These are phyloP conservation scores for Pheosia gnoma DNA, from an alignment of 2,888 invertebrate genomes.

Conservation along the genomic window DNA sequence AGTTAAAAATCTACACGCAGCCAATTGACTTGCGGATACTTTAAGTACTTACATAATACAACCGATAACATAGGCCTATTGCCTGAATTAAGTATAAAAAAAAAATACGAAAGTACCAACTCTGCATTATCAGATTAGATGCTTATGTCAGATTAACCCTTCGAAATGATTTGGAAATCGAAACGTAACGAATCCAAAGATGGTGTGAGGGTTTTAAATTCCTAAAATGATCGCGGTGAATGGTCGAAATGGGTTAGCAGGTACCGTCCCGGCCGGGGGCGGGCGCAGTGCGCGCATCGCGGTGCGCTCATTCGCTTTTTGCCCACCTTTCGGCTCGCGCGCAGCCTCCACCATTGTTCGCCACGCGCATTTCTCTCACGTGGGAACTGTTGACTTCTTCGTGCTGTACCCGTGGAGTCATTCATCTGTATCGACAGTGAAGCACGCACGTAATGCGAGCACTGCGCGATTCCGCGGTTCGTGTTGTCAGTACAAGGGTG, in stretches of 20 bases:
- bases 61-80: too few relatives aligned
- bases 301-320: constrained; percentile 79
- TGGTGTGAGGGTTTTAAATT: constrained; percentile 43
- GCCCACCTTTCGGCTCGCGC: constrained; percentile 82
- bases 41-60: too few relatives aligned
- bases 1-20: too few relatives aligned
- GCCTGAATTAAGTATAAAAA: too few relatives aligned
- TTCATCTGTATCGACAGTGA: constrained; percentile 57
- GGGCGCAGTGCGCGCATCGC: constrained; percentile 46
- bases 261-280: constrained; percentile 48
- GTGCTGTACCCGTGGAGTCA: constrained; percentile 68
- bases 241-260: constrained; percentile 78
- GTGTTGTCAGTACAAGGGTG: constrained; percentile 46
- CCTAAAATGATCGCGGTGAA: constrained; percentile 44
- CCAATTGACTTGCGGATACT: too few relatives aligned
- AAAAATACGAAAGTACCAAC: too few relatives aligned
- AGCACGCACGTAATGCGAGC: constrained; percentile 61
- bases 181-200: constrained; percentile 8
- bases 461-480: constrained; percentile 44
- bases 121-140: not conserved
- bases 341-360: constrained; percentile 75
- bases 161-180: constrained; percentile 10
- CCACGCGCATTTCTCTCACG: constrained; percentile 78
- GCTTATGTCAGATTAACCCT: not conserved
- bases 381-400: constrained; percentile 72